phyloP scores from a whole-genome alignment of 2,797 vertebrate species.

The Meda fulgida region DNA sequence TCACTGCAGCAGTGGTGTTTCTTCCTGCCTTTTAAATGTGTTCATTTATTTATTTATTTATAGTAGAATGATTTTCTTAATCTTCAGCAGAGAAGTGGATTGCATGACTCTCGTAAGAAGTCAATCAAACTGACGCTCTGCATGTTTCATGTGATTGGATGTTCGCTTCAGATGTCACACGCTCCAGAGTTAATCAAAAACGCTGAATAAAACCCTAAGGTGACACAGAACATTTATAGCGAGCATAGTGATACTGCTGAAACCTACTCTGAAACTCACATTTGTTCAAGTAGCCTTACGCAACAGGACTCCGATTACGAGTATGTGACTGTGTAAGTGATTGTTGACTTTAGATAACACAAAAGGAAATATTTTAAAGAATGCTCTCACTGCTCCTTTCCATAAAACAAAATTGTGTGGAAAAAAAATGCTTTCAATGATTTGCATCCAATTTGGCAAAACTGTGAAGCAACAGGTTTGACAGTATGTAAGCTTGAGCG shows the following conservation, averaged over 20 bases:
- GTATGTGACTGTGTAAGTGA: neutral
- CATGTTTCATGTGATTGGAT: neutral
- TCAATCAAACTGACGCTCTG: neutral
- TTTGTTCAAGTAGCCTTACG: neutral
- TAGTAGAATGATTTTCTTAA: neutral
- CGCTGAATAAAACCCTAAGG: neutral
- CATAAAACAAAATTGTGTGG: neutral
- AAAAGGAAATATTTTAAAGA: neutral
- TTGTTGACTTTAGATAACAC: neutral
- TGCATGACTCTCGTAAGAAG: neutral
- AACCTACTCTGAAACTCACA: neutral
- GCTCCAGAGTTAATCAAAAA: neutral
- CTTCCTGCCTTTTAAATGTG: neutral
- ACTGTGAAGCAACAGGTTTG: neutral
- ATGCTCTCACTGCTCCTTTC: neutral
- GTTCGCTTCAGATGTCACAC: neutral
- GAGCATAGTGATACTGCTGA: neutral
- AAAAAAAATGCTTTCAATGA: neutral
- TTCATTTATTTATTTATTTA: neutral
- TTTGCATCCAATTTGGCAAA: neutral
- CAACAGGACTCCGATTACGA: neutral
- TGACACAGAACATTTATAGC: neutral
- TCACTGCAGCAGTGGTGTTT: neutral
- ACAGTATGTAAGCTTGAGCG: neutral
- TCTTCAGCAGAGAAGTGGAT: neutral